Base-by-base conservation (phyloP, 2,113 vertebrate species). In the Podarcis muralis region DNA sequence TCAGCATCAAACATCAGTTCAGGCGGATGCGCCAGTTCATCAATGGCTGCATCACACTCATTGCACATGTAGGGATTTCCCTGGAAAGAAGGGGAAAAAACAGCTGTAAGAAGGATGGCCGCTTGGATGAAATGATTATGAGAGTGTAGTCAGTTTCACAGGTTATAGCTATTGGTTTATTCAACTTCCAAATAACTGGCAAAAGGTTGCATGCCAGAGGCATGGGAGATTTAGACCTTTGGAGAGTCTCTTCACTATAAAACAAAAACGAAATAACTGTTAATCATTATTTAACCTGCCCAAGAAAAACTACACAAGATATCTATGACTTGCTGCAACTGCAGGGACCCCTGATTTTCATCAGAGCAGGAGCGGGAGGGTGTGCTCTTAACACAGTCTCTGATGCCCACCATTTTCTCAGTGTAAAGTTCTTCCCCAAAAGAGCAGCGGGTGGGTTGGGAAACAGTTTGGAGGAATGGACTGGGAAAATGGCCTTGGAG, bases 1-100 rank as follows among this genome's bases (percentile, higher is more conserved):
- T 99, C 99, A 0, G 97, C 96, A 95, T 99, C 99, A 0, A 99
- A 99, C 99, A 99, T 99, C 94, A 99, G 97, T 78, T 98, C 97
- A 0, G 99, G 98, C 78, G 99, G 99, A 93, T 99, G 99, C 71
- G 99, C 98, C 79, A 99, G 96, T 91, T 99, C 99, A 0, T 98
- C 98, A 22, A 98, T 99, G 89, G 91, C 97, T 0, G 99, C 98
- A 22, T 99, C 99, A 94, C 99, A 99, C 95, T 99, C 99, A 96
- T 99, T 99, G 96, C 99, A 99, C 99, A 99, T 99, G 96, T 99
- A 99, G 22, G 99, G 99, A 95, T 99, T 99, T 84, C 99, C 98
- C 99, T 99, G 84, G 95, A 85, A 94, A 86, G 90, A 88, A 95
- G 89, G 96, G 88, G 96, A 89, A 87, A 95, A 92, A 89, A 65